Evolutionary conservation across 2,797 vertebrate genomes (phyloP).

Genomic region (Hippoglossus hippoglossus): DNA sequence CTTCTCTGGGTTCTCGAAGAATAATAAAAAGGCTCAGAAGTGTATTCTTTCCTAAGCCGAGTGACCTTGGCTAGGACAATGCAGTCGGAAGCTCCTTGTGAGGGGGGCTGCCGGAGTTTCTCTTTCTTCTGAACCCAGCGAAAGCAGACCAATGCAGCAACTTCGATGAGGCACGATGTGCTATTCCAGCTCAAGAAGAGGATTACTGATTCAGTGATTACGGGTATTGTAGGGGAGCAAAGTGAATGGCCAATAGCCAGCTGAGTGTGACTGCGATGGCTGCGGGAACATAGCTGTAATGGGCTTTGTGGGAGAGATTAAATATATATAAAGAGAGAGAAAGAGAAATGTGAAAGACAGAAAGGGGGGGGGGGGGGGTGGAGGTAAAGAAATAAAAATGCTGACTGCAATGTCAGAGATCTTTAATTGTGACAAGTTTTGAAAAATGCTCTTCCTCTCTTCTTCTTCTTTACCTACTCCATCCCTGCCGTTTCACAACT

Average conservation of each 20-base stretch:
- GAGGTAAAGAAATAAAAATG: conserved; percentile 51
- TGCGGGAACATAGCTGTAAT: conserved; percentile 63
- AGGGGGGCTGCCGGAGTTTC: conserved; percentile 48
- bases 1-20: conserved; percentile 30
- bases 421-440: conserved; percentile 61
- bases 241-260: conserved; percentile 69
- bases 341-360: conserved; percentile 48
- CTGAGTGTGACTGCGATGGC: conserved; percentile 69
- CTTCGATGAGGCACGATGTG: conserved; percentile 60
- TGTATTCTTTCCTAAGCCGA: conserved; percentile 53
- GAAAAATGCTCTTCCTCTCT: conserved; percentile 29
- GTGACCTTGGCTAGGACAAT: conserved; percentile 78
- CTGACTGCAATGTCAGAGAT: conserved; percentile 66
- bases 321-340: conserved; percentile 52
- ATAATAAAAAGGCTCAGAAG: conserved; percentile 43
- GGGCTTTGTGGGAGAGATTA: conserved; percentile 70
- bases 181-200: conserved; percentile 66
- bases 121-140: conserved; percentile 49
- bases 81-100: conserved; percentile 55
- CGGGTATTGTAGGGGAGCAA: conserved; percentile 67
- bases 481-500: conserved; percentile 35
- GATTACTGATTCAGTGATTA: conserved; percentile 81
- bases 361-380: background rate
- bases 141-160: conserved; percentile 64
- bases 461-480: conserved; percentile 16